These are phyloP conservation scores for Gryllus bimaculatus DNA, from an alignment of 1,140 invertebrate genomes.

Conservation along the genomic window DNA sequence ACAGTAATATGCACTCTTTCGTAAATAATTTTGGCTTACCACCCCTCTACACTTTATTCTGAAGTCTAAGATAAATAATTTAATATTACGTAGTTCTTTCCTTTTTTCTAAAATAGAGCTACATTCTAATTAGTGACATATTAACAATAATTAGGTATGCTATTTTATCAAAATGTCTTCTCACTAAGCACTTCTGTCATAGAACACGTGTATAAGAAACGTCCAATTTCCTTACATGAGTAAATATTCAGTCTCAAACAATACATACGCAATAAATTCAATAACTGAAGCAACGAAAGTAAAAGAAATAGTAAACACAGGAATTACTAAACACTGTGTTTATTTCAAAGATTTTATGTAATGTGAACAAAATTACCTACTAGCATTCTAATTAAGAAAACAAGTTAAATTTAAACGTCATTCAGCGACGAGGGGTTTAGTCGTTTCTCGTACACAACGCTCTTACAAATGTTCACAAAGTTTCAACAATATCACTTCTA, in stretches of 20 bases:
- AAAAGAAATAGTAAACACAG: too few relatives aligned
- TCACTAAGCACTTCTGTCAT: not conserved
- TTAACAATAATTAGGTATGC: not conserved
- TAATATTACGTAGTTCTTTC: not conserved
- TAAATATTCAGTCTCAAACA: too few relatives aligned
- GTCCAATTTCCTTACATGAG: not conserved
- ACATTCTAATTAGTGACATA: not conserved
- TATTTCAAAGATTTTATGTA: too few relatives aligned
- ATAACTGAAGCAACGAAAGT: too few relatives aligned
- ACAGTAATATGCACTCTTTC: not conserved
- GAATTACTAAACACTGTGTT: too few relatives aligned
- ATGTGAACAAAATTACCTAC: too few relatives aligned
- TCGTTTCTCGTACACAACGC: not conserved
- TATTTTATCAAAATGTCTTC: not conserved
- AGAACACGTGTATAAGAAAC: not conserved
- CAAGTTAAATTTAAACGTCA: too few relatives aligned
- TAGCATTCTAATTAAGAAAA: too few relatives aligned
- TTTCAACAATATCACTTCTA: not conserved
- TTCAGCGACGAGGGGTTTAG: not conserved
- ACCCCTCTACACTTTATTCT: not conserved
- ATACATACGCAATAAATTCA: too few relatives aligned
- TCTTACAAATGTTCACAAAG: not conserved
- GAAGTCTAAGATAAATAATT: not conserved
- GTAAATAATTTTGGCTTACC: not conserved
- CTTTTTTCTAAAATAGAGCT: not conserved